Evolutionary conservation across 2,797 vertebrate species (phyloP).

Genomic region (Calcarius lapponicus): DNA sequence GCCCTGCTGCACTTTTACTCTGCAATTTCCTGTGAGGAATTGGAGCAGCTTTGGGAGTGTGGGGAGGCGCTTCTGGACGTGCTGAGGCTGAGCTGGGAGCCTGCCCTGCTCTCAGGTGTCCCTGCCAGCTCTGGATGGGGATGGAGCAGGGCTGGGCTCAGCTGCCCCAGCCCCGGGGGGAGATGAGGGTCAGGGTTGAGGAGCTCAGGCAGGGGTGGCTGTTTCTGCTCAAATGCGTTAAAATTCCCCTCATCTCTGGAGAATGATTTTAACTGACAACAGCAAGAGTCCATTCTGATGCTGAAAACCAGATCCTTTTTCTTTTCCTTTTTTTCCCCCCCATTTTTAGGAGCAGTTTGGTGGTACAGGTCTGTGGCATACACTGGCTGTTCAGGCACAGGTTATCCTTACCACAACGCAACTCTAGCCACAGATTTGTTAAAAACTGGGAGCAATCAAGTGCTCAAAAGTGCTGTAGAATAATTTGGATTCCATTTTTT

Average conservation of each 20-base stretch:
- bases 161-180: rapidly evolving
- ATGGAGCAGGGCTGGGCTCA: neutral
- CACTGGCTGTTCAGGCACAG: neutral
- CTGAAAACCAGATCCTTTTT: neutral
- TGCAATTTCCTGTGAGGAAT: neutral
- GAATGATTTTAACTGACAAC: neutral
- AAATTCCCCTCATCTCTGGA: neutral
- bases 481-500: neutral
- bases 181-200: neutral
- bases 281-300: neutral
- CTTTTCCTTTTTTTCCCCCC: rapidly evolving
- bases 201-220: neutral
- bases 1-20: neutral
- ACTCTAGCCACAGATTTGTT: neutral
- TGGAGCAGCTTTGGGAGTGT: neutral
- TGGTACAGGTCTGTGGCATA: neutral
- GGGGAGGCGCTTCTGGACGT: neutral
- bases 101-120: neutral
- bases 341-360: neutral
- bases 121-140: rapidly evolving
- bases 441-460: neutral
- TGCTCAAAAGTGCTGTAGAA: neutral
- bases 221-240: neutral
- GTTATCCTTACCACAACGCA: neutral
- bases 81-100: neutral